These are phyloP conservation scores for Shinisaurus crocodilurus DNA, from an alignment of 2,113 vertebrate species.

Conservation along the genomic window DNA sequence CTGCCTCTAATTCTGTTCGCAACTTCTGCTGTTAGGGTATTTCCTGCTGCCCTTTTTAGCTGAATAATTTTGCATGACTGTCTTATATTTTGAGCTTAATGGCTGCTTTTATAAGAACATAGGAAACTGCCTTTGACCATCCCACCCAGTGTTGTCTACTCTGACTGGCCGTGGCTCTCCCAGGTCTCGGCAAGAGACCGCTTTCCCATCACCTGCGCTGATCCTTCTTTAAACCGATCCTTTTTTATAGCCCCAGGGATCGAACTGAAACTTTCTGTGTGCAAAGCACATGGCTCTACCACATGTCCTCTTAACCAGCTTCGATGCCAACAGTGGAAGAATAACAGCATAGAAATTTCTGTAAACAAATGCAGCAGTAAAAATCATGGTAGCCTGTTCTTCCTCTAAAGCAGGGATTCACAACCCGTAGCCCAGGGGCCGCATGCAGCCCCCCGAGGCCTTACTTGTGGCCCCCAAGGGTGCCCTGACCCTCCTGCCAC, in stretches of 20 bases:
- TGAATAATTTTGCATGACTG: neutral
- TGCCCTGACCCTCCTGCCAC: too few species aligned
- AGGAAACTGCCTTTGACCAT: neutral
- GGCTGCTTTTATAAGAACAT: neutral
- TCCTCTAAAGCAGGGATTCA: neutral
- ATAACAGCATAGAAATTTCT: neutral
- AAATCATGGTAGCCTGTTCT: neutral
- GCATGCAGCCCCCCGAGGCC: too few species aligned
- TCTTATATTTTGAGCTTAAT: neutral
- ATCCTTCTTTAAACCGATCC: too few species aligned
- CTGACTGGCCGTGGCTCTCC: too few species aligned
- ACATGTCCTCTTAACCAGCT: neutral
- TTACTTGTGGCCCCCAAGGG: too few species aligned
- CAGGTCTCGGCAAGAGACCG: too few species aligned
- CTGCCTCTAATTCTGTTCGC: too few species aligned
- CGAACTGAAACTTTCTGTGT: too few species aligned
- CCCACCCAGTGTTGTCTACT: neutral
- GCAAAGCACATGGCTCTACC: too few species aligned
- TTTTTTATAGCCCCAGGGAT: too few species aligned
- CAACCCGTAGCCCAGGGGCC: too few species aligned
- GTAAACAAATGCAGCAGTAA: neutral
- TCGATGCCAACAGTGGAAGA: neutral
- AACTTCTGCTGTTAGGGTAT: neutral
- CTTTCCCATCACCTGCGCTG: too few species aligned
- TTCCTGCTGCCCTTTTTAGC: neutral